Percentiles rank a stretch among this genome's conserved stretches.
phyloP scores from a whole-genome alignment of 1,140 invertebrate genomes.

The Nephotettix cincticeps region DNA sequence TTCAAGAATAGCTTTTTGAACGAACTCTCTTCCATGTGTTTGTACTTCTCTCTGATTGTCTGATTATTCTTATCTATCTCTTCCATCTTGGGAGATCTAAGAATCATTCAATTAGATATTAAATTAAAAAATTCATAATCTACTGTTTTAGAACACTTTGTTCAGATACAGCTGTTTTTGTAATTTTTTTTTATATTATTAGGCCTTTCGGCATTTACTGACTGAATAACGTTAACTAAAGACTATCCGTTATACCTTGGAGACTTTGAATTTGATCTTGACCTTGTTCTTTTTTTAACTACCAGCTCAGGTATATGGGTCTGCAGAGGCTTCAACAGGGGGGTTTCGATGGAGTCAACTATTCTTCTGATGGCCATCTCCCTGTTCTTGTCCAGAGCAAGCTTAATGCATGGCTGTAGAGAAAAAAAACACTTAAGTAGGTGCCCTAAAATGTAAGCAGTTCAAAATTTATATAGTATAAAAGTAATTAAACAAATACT shows the following conservation, averaged over 20 bases:
- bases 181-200: too few relatives aligned
- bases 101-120: too few relatives aligned
- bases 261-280: neutral
- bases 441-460: too few relatives aligned
- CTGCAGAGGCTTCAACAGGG: neutral
- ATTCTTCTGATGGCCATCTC: neutral
- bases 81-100: too few relatives aligned
- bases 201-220: too few relatives aligned
- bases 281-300: neutral
- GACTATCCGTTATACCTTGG: too few relatives aligned
- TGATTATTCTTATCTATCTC: neutral
- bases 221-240: too few relatives aligned
- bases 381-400: neutral
- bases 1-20: constrained; percentile 44
- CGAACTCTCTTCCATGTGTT: constrained; percentile 41
- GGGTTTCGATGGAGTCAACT: neutral
- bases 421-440: neutral
- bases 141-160: too few relatives aligned
- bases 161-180: too few relatives aligned
- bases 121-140: too few relatives aligned
- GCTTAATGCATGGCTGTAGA: constrained; percentile 3
- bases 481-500: too few relatives aligned
- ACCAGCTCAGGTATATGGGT: neutral
- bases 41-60: constrained; percentile 36
- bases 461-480: too few relatives aligned